Conservation (phyloP, 2,888 invertebrate species). For the Hyppa rectilinea region DNA sequence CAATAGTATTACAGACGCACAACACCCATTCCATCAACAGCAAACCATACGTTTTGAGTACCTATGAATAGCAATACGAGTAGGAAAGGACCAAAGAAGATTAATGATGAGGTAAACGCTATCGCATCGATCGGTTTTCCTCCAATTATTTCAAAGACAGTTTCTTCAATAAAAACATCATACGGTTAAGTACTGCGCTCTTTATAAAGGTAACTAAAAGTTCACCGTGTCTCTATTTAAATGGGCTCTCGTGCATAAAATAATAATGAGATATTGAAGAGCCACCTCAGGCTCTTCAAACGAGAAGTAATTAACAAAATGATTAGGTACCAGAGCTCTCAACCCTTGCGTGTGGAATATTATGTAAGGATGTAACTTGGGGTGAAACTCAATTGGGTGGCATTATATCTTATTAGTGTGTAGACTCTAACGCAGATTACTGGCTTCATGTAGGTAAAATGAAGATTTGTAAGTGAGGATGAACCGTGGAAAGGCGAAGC, state of each 20-base stretch:
- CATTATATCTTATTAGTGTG: constrained; percentile 20
- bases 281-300: constrained; percentile 45
- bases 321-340: constrained; percentile 56
- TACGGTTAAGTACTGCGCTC: not conserved
- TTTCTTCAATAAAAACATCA: constrained; percentile 9
- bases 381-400: constrained; percentile 41
- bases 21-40: too few relatives aligned
- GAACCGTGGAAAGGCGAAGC: not conserved
- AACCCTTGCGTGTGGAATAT: constrained; percentile 49
- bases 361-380: constrained; percentile 45
- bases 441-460: not conserved
- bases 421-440: not conserved
- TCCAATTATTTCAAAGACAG: not conserved
- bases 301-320: constrained; percentile 64
- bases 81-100: too few relatives aligned
- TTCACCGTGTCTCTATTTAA: constrained; percentile 37
- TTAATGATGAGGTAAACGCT: too few relatives aligned
- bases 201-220: constrained; percentile 15
- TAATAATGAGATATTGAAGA: constrained; percentile 67
- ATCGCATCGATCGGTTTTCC: not conserved
- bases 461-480: not conserved
- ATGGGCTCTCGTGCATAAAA: constrained; percentile 55
- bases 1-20: not conserved
- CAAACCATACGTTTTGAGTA: too few relatives aligned
- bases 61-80: too few relatives aligned